Conservation (phyloP, 2,113 vertebrate genomes). For the Pomatorhinus ruficollis region DNA sequence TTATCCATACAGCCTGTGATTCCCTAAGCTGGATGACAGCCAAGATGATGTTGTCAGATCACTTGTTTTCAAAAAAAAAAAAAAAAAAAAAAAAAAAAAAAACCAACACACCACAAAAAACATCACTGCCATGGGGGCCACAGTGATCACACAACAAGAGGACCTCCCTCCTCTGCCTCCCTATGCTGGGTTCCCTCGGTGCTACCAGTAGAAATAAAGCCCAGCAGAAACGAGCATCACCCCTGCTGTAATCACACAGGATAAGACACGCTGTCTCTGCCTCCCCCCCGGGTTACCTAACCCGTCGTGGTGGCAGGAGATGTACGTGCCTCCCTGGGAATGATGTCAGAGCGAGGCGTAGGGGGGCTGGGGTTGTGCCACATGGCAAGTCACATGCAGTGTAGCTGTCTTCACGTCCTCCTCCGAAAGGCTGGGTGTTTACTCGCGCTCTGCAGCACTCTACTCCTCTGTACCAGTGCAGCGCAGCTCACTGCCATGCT, state of each 20-base stretch:
- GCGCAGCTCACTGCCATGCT: fast-evolving
- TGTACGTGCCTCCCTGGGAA: neutral
- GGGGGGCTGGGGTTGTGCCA: neutral
- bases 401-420: neutral
- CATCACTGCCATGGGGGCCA: neutral
- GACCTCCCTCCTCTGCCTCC: neutral
- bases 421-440: neutral
- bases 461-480: neutral
- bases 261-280: neutral
- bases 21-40: neutral
- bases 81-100: neutral
- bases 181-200: neutral
- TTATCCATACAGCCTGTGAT: neutral
- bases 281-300: neutral
- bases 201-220: neutral
- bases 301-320: neutral
- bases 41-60: neutral
- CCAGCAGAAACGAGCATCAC: neutral
- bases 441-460: neutral
- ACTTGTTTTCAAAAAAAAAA: neutral
- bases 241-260: neutral
- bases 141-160: neutral
- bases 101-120: neutral
- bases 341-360: neutral
- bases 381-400: neutral